Base-by-base conservation (phyloP, 2,888 invertebrate species). In the Dasysyrphus tricinctus region DNA sequence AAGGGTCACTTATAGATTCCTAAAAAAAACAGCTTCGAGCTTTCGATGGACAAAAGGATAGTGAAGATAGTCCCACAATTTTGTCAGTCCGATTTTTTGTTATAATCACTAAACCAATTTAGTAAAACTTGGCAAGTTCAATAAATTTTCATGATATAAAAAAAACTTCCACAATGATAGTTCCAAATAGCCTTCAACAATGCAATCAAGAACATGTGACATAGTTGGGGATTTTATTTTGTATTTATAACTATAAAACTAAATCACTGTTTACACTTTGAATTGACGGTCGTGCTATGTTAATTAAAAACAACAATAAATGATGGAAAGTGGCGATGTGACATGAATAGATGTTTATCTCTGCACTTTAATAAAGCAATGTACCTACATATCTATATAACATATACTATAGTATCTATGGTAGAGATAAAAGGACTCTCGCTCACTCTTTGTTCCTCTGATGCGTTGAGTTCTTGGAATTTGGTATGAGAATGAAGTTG, bases 281-380 rank as follows among this genome's bases (percentile, higher is more conserved):
- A 78, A 83, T 83, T 79, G 78, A 44, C 63, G 73, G 61, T 74
- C 82, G 73, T 79, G 79, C 54, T 56, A 79, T 78, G 61, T 74
- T 83, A 83, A 83, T 83, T 83, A 78, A 83, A 83, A 74, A 79
- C 69, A 83, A 83, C 82, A 83, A 73, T 79, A 83, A 73, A 39
- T 72, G 57, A 14, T 49, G n/a, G 54, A 42, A 61, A 78, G 67
- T 56, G 61, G 69, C 32, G 67, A 74, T 54, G 73, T 61, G 73
- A 69, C 82, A 63, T 54, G 74, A 73, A 79, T 83, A 61, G 54
- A 57, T 73, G 73, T 78, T 54, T 47, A 78, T 67, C 73, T 47
- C 61, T 29, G 5, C 54, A 75, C 29, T 49, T 34, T 61, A 69
- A 61, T 61, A 69, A 34, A 73, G 39, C 19, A 37, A 57, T 34